Base-by-base conservation (phyloP, 53 echinoderm and acorn worm species). In the Holothuria scabra region DNA sequence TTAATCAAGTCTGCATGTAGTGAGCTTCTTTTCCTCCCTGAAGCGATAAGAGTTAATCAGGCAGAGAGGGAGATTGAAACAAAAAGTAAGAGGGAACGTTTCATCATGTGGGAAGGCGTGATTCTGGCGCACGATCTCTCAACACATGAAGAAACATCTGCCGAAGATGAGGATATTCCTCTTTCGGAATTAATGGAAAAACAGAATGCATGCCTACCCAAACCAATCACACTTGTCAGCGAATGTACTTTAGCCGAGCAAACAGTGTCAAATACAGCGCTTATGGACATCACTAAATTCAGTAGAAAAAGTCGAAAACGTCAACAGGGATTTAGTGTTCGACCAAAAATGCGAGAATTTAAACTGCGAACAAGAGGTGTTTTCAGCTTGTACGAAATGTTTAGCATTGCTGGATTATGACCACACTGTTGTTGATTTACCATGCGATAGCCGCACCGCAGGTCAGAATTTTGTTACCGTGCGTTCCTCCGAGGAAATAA, bases 351-450 rank as follows among this genome's bases (percentile, higher is more conserved):
- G 61, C 26, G 61, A 60, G 61, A 60, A 22, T 5, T 22, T 60
- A 60, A 26, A 60, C 12, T 60, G 61, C 26, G 10, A 60, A 22
- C 2, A 60, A 33, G 68, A 68, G 33, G 41, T 68, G 2, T 68
- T 3, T 33, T 68, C 68, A 4, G 68, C 68, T 25, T 68, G 68
- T 8, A 68, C 68, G 4, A 68, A 68, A 68, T 68, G 68, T 31
- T 33, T 68, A 31, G 68, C 68, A 3, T 79, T 79, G 24, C 30
- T 79, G 16, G 57, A 59, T 18, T 79, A 58, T 79, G 79, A 79
- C 12, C 79, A 79, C 79, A 31, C 57, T 57, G 79, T 79, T 13
- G 57, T 59, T 29, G 21, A 26, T 31, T 79, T 34, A 12, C 79
- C 79, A 46, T 56, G 79, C 52, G 57, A 79, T 24, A 26, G 26